A percentile compares a stretch with the other conserved stretches of the same genome.
These are phyloP conservation scores for Scelioninae gen. 2 DNA, from an alignment of 2,888 invertebrate species.

Conservation along the genomic window DNA sequence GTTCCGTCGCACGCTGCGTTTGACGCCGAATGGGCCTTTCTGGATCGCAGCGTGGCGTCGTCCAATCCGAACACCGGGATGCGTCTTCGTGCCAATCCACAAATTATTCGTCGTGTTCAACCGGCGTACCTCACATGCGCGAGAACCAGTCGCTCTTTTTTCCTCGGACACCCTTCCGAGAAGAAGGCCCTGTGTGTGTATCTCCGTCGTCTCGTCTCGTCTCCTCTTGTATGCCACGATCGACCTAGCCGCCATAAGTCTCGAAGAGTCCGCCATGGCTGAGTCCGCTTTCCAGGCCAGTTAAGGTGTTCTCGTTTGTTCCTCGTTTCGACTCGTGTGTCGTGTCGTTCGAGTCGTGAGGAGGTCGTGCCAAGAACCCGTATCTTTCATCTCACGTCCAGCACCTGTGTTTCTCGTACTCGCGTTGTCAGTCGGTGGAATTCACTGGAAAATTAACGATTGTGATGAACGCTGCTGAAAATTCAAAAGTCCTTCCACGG, in stretches of 20 bases:
- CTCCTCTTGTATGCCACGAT: conserved; percentile 73
- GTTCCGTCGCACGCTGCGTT: conserved; percentile 50
- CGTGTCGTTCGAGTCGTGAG: conserved; percentile 65
- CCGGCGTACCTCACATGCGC: conserved; percentile 61
- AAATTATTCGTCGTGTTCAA: conserved; percentile 73
- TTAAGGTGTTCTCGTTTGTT: conserved; percentile 74
- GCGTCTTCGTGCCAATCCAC: conserved; percentile 70
- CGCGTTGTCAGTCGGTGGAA: conserved; percentile 71
- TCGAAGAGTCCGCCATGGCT: conserved; percentile 40
- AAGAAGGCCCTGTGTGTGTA: conserved; percentile 63
- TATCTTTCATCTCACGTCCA: conserved; percentile 71
- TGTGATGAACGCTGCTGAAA: conserved; percentile 55
- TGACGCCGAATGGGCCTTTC: conserved; percentile 52
- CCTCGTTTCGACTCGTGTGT: conserved; percentile 71
- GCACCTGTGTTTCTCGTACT: conserved; percentile 74
- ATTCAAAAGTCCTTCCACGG: conserved; percentile 30
- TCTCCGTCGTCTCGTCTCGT: conserved; percentile 64
- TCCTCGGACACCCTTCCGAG: conserved; percentile 64
- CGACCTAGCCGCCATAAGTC: conserved; percentile 64
- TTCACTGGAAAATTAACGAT: conserved; percentile 72
- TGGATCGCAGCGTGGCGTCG: conserved; percentile 55
- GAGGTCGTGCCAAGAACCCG: conserved; percentile 64
- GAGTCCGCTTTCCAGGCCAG: conserved; percentile 65
- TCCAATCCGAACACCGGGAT: conserved; percentile 58
- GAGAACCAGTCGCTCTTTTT: conserved; percentile 54